Percentiles rank a stretch among this genome's conserved stretches.
Conservation (phyloP, 2,888 invertebrate genomes). For the Tubulanus polymorphus region DNA sequence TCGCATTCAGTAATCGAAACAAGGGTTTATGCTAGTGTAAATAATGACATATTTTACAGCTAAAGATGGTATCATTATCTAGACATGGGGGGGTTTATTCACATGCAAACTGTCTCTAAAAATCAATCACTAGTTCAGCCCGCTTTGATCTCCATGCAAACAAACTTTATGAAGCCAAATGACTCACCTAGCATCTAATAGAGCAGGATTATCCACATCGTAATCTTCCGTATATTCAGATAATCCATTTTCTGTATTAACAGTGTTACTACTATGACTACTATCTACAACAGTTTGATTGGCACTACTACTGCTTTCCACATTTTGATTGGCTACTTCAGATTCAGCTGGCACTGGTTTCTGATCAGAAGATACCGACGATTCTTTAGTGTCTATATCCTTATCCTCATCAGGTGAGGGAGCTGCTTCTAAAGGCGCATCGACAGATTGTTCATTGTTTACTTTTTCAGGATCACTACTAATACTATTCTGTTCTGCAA, state of each 20-base stretch:
- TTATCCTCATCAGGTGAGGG: constrained; percentile 2
- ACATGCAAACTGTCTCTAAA: no score
- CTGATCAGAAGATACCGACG: background rate
- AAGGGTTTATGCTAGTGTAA: no score
- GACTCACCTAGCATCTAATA: constrained; percentile 1
- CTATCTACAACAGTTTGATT: background rate
- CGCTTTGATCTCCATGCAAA: no score
- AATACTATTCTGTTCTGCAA: background rate
- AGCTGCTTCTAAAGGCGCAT: no score
- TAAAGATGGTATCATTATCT: no score
- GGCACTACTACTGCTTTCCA: background rate
- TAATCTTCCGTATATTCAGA: background rate
- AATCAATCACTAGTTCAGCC: no score
- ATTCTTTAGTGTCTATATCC: constrained; percentile 1
- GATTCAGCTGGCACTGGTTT: background rate
- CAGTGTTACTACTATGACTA: background rate
- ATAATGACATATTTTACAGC: no score
- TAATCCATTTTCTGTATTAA: background rate
- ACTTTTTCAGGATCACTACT: no score
- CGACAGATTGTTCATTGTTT: no score
- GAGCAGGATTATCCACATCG: background rate
- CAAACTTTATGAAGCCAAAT: no score
- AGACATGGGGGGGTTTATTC: no score
- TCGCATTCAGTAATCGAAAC: no score
- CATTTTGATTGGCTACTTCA: background rate